A percentile compares a stretch with the other conserved stretches of the same genome.
Conservation (phyloP, 2,888 invertebrate genomes). For the Drosophila hamatofila region DNA sequence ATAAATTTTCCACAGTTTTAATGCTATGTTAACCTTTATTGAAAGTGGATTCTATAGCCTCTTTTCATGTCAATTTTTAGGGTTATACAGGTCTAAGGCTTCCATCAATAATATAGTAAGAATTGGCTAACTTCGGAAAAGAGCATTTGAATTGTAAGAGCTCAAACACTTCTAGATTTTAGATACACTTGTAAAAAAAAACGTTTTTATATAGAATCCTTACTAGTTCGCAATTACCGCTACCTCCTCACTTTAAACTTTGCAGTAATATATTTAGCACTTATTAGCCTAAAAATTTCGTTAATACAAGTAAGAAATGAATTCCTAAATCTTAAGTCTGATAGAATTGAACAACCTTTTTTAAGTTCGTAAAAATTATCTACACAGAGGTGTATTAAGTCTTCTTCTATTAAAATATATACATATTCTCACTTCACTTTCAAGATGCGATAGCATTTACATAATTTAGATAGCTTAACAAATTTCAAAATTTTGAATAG, state of each 20-base stretch:
- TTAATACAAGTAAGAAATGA: not conserved
- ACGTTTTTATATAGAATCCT: not conserved
- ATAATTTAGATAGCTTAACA: not conserved
- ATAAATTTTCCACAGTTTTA: no score
- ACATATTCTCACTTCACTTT: not conserved
- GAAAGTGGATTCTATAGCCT: no score
- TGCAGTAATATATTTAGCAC: not conserved
- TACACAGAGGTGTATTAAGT: not conserved
- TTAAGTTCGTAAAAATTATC: no score
- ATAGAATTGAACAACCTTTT: not conserved
- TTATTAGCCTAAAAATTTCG: not conserved
- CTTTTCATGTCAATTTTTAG: no score
- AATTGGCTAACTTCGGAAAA: not conserved
- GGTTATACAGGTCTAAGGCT: no score
- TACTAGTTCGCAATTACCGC: not conserved
- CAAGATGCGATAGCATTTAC: not conserved
- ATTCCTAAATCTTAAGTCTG: not conserved
- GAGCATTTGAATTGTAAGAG: no score
- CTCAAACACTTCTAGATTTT: no score
- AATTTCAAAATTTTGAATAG: not conserved
- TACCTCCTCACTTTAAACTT: not conserved
- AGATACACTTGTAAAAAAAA: no score
- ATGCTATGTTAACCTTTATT: no score
- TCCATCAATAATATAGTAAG: not conserved
- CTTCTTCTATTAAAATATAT: not conserved